phyloP scores from a whole-genome alignment of 53 echinoderm and acorn worm species.

The Stichopus horrens region DNA sequence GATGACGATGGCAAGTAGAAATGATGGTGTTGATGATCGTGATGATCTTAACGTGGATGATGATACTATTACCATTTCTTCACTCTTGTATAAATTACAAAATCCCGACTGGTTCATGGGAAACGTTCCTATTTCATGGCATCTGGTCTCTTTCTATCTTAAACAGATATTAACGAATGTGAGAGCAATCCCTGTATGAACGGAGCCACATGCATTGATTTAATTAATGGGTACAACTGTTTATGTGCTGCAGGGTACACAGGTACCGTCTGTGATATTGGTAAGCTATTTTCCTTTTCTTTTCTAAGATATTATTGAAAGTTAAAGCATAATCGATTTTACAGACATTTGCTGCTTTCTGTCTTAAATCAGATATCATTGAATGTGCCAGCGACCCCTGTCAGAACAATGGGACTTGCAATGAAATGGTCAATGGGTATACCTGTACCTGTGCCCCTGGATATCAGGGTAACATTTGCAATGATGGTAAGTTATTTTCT shows the following conservation, averaged over 20 bases:
- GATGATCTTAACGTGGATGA: too few relatives aligned
- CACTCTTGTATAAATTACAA: too few relatives aligned
- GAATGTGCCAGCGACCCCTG: conserved; percentile 48
- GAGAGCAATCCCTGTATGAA: not conserved
- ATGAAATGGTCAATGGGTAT: conserved; percentile 19
- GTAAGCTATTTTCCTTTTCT: not conserved
- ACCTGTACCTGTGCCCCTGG: conserved; percentile 38
- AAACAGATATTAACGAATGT: conserved; percentile 13
- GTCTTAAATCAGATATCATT: conserved; percentile 16
- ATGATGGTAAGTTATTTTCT: conserved; percentile 22
- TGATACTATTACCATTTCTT: too few relatives aligned
- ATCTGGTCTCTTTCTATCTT: too few relatives aligned
- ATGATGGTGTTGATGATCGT: too few relatives aligned
- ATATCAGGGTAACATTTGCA: conserved; percentile 20
- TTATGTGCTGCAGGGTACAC: not conserved
- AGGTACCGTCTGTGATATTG: not conserved
- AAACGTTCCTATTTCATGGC: too few relatives aligned
- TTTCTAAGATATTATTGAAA: not conserved
- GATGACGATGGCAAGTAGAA: too few relatives aligned
- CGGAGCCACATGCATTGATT: not conserved
- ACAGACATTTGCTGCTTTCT: not conserved
- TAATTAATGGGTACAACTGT: not conserved
- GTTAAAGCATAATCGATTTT: not conserved
- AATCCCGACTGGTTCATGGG: too few relatives aligned
- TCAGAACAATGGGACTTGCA: conserved; percentile 12